Base-by-base conservation (phyloP, 2,888 invertebrate species). In the Lasioglossum oenotherae region DNA sequence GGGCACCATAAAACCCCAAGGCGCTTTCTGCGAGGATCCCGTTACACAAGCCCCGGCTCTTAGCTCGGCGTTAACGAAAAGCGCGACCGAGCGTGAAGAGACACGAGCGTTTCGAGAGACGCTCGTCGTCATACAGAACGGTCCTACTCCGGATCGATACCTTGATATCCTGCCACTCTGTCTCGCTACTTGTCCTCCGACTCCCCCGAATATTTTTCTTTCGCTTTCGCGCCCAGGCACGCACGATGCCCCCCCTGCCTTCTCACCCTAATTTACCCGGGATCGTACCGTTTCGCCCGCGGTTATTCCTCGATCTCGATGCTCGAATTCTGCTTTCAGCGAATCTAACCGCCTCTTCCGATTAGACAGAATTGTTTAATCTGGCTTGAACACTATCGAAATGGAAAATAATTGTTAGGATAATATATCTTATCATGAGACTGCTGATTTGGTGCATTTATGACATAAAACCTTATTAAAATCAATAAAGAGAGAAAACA, bases 51-150 rank as follows among this genome's bases (percentile, higher is more conserved):
- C 92, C 89, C 88, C 74, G 89, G 88, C 92, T 92, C 91, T 91
- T 93, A 91, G 91, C 90, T 90, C 90, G 89, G 92, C 91, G 91
- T 90, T 92, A 92, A 92, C 93, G 93, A 93, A 93, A 93, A 92
- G 93, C 92, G 90, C 92, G 91, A 91, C 91, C 91, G 91, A 92
- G 90, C 92, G 91, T 92, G 87, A 92, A 92, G 91, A 89, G 92
- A 89, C 91, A 92, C 91, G 89, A 89, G 89, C 90, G 90, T 87
- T 88, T 90, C 90, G 89, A 87, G 89, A 90, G 90, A 86, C 89
- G 85, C 89, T 90, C 88, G 82, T 88, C 90, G 86, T 80, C 82
- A 86, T 82, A 80, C 82, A 81, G 81, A 74, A 78, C 86, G 85
- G 49, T 84, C 80, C 88, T 81, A 75, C 74, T 71, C 77, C 57